Conservation (phyloP, 2,113 vertebrate genomes). For the Furnarius figulus region DNA sequence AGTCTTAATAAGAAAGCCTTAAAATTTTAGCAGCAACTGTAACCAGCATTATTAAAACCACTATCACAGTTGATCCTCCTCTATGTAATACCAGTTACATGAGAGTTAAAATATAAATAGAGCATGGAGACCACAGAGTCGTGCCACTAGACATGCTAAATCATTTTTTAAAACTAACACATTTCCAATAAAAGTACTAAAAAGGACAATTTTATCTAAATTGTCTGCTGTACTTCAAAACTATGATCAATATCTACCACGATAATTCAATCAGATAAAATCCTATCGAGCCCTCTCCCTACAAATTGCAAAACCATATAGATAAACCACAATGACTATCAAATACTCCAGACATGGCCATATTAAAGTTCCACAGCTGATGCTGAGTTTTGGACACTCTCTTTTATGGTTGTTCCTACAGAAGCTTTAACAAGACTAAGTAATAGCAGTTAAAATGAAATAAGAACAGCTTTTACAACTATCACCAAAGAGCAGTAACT, state of each 20-base stretch:
- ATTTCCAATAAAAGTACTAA: background rate
- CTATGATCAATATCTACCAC: background rate
- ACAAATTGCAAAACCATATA: background rate
- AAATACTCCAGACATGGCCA: background rate
- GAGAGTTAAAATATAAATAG: background rate
- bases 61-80: background rate
- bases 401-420: background rate
- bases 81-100: background rate
- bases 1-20: background rate
- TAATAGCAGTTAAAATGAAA: background rate
- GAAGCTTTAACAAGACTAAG: background rate
- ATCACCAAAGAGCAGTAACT: background rate
- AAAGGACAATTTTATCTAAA: background rate
- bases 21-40: background rate
- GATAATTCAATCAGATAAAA: background rate
- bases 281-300: background rate
- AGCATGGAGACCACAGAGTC: background rate
- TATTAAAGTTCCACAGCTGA: background rate
- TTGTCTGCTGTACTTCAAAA: background rate
- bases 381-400: background rate
- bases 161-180: background rate
- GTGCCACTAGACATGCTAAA: background rate
- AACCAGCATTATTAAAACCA: background rate
- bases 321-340: background rate
- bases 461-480: background rate